These are phyloP conservation scores for Styela plicata DNA, from an alignment of 23 tunicate species.

Conservation along the genomic window DNA sequence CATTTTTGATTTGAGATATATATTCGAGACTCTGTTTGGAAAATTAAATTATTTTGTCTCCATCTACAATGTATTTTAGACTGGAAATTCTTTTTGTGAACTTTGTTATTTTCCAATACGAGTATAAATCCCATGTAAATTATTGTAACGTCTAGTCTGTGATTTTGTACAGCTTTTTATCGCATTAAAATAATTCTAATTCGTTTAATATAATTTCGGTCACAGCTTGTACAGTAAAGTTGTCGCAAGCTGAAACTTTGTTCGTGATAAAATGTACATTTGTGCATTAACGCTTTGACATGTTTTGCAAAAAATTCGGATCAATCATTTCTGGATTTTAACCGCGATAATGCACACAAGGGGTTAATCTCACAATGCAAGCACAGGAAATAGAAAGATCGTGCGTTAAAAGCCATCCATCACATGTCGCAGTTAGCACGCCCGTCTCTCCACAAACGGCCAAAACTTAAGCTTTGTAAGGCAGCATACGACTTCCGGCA, in stretches of 20 bases:
- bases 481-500: neutral
- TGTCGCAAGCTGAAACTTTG: neutral
- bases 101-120: too few species aligned
- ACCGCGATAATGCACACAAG: neutral
- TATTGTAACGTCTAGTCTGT: too few species aligned
- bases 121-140: too few species aligned
- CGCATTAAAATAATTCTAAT: too few species aligned
- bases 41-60: too few species aligned
- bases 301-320: neutral
- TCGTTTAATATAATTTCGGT: neutral
- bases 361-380: constrained; percentile 23
- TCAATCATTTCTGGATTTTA: too few species aligned
- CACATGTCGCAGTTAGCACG: constrained; percentile 12
- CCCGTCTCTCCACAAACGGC: constrained; percentile 11
- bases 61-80: too few species aligned
- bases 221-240: neutral
- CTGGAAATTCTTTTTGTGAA: too few species aligned
- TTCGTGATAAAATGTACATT: neutral
- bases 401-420: constrained; percentile 32
- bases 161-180: too few species aligned
- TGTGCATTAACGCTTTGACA: neutral
- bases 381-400: constrained; percentile 37
- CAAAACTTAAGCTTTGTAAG: neutral
- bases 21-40: too few species aligned
- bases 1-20: too few species aligned